These are phyloP conservation scores for Crocuta crocuta DNA, from an alignment of 2,113 vertebrate genomes.

Conservation along the genomic window DNA sequence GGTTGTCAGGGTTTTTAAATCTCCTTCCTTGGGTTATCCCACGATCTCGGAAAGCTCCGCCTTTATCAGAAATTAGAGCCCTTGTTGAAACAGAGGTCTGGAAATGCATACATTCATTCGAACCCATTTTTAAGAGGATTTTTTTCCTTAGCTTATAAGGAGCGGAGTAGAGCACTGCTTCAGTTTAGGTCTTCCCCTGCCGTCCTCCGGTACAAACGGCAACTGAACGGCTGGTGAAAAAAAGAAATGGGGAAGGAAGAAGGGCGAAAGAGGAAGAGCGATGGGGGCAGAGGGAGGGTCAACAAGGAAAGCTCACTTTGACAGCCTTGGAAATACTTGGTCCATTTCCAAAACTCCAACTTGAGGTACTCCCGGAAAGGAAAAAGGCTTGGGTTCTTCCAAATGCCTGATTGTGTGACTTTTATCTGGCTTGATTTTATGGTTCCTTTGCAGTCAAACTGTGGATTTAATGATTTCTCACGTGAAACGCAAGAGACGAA, in stretches of 20 bases:
- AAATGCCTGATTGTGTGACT: neutral
- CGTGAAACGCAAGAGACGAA: neutral
- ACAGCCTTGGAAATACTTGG: constrained; percentile 47
- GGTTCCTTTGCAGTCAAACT: neutral
- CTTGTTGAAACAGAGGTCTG: neutral
- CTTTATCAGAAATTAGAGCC: constrained; percentile 66
- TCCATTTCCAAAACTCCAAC: constrained; percentile 41
- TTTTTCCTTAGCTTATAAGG: neutral
- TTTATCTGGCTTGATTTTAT: neutral
- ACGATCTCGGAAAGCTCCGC: constrained; percentile 57
- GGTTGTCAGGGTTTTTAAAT: constrained; percentile 78
- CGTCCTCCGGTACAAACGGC: neutral
- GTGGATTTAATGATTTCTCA: neutral
- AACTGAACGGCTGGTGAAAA: neutral
- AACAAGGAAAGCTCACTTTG: neutral
- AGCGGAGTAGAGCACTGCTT: neutral
- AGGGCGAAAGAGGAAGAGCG: constrained; percentile 64
- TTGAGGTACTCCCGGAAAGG: neutral
- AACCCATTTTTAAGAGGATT: neutral
- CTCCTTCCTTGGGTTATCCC: constrained; percentile 56
- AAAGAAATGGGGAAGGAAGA: constrained; percentile 67
- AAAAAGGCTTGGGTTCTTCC: neutral
- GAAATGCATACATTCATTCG: neutral
- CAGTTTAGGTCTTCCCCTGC: neutral
- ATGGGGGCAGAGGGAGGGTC: neutral